Evolutionary conservation across 2,888 invertebrate species (phyloP), one percentile per base, ranked within the genome.

Genomic region (Brassicogethes aeneus): DNA sequence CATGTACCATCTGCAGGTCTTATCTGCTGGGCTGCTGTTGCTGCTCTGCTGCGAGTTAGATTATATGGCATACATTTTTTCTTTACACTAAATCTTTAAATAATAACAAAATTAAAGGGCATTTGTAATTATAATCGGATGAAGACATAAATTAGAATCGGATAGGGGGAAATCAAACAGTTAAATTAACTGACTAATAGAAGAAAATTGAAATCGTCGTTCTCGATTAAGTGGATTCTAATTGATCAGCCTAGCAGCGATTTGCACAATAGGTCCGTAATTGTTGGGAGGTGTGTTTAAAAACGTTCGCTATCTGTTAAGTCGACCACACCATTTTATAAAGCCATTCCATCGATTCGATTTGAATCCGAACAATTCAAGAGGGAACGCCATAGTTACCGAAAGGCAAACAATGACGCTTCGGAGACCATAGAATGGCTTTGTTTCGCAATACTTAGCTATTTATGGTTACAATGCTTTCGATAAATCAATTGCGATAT

Each of bases 331-430:
- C 37, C 42, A 42, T 23, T 38, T 42, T 40, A 45, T 10, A 7
- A 10, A 23, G 10, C 23, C 5, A 7, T 23, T 47, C 44, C 46
- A 53, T 47, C 50, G 53, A 53, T 51, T 49, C 42, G 45, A 50
- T 50, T 47, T 46, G 48, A 47, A 48, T 50, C 44, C 41, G 33
- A 44, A 48, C 47, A 48, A 51, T 53, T 51, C 53, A 51, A 51
- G 49, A 42, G 47, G 45, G 44, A 45, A 32, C 13, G 14, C 32
- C 12, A 32, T 32, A 32, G 32, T 32, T 32, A 13, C 32, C 10
- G 32, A 32, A 13, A 12, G 32, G 32, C 14, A 32, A 12, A 32
- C 32, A 32, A 32, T 32, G 32, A 32, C 32, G 12, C 32, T 10
- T 10, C 32, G 32, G 32, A 32, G 32, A 32, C 32, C 14, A 32